These are phyloP conservation scores for Hyperoodon ampullatus DNA, from an alignment of 2,113 vertebrate species.

Conservation along the genomic window DNA sequence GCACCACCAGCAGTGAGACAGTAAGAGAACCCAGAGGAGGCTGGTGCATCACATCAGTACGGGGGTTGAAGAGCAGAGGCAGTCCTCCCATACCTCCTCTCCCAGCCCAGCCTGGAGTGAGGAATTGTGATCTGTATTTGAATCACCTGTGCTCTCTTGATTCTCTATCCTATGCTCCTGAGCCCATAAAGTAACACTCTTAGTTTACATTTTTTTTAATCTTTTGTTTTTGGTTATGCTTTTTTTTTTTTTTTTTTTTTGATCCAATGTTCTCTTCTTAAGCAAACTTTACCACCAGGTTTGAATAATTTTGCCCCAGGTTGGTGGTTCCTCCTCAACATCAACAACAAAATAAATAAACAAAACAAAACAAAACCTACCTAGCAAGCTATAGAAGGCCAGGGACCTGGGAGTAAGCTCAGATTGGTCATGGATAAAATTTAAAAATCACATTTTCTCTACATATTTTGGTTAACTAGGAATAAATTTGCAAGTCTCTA, in stretches of 20 bases:
- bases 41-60: accelerated
- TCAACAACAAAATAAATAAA: not conserved
- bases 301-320: not conserved
- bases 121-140: too few relatives aligned
- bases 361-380: not conserved
- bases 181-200: not conserved
- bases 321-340: not conserved
- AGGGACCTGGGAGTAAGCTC: not conserved
- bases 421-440: not conserved
- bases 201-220: not conserved
- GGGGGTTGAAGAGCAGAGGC: accelerated
- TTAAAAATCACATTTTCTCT: not conserved
- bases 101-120: not conserved
- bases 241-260: not conserved
- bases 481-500: not conserved
- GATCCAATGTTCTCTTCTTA: not conserved
- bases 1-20: accelerated
- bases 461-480: not conserved
- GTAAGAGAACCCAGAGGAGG: not conserved
- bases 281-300: not conserved
- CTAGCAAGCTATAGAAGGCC: not conserved
- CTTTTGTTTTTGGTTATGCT: not conserved
- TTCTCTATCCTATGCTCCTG: not conserved
- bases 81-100: accelerated
- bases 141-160: not conserved